These are phyloP conservation scores for Promerops cafer DNA, from an alignment of 2,113 vertebrate genomes.

Conservation along the genomic window DNA sequence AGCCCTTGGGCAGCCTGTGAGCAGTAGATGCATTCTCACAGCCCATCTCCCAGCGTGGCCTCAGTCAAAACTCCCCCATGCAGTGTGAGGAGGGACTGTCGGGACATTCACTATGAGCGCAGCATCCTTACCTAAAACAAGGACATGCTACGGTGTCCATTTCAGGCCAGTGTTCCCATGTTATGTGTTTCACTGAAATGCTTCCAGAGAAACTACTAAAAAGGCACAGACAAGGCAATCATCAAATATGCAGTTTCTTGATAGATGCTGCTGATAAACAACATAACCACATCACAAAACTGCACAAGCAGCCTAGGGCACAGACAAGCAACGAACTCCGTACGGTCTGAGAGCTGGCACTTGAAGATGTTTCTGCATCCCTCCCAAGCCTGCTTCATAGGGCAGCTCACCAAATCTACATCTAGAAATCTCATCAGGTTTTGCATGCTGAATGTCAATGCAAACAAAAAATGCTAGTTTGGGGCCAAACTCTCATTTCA, in stretches of 20 bases:
- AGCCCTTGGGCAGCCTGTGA: background rate
- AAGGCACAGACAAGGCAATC: background rate
- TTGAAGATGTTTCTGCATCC: background rate
- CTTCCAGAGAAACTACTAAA: background rate
- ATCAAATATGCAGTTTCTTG: background rate
- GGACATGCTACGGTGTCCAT: background rate
- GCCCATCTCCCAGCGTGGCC: fast-evolving
- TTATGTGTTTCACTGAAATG: background rate
- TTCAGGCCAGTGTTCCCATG: background rate
- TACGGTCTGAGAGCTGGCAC: background rate
- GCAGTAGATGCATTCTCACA: background rate
- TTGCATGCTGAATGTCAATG: background rate
- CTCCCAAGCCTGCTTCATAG: background rate
- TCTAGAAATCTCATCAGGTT: background rate
- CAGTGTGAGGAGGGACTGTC: background rate
- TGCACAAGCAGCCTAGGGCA: background rate
- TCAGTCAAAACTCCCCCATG: background rate
- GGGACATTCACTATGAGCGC: background rate
- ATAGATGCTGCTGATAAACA: background rate
- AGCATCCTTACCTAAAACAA: background rate
- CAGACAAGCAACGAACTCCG: background rate
- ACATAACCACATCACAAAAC: background rate
- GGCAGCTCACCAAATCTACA: background rate
- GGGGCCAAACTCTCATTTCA: background rate
- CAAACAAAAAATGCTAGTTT: background rate